Base-by-base conservation (phyloP, 2,113 vertebrate species). In the Sitta europaea region DNA sequence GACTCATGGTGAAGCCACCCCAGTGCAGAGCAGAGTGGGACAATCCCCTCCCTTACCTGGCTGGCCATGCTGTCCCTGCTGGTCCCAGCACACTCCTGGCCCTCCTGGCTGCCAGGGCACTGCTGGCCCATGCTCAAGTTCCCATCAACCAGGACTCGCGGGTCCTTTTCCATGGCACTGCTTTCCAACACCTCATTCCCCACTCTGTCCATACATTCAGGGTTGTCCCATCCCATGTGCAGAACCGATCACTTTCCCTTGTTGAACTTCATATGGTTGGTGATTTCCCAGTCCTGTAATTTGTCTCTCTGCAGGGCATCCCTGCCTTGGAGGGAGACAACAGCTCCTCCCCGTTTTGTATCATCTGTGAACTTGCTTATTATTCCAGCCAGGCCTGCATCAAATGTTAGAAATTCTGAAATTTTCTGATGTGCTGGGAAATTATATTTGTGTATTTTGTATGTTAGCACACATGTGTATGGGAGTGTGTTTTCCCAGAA, bases 71-170 rank as follows among this genome's bases (percentile, higher is more conserved):
- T 59, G 45, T 1, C 2, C 33, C 53, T 43, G 45, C 22, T 67
- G 14, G 1, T 2, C 11, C 36, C 27, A 58, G 53, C 5, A 28
- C 62, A 36, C 0, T 0, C 0, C 0, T 31, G 53, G 9, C 17
- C 17, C 27, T 51, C 33, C 53, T 67, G 62, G 22, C 36, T 59
- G 15, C 27, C 62, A 45, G 38, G 33, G 38, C 54, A 9, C 36
- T 45, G 33, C 53, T 86, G 33, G 0, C 27, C 43, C 6, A 2
- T 4, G 1, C 19, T 36, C 19, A 68, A 6, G 18, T 33, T 33
- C 1, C 17, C 2, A 4, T 15, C 0, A 1, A 22, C 45, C 11
- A 51, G 36, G 33, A 27, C 4, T 1, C 4, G 29, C 51, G 27
- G 31, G 17, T 25, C 21, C 14, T 29, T 51, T 51, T 19, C 53